Evolutionary conservation across 2,888 invertebrate species (phyloP), one percentile per base, ranked within the genome.

Genomic region (Aleiodes testaceus): DNA sequence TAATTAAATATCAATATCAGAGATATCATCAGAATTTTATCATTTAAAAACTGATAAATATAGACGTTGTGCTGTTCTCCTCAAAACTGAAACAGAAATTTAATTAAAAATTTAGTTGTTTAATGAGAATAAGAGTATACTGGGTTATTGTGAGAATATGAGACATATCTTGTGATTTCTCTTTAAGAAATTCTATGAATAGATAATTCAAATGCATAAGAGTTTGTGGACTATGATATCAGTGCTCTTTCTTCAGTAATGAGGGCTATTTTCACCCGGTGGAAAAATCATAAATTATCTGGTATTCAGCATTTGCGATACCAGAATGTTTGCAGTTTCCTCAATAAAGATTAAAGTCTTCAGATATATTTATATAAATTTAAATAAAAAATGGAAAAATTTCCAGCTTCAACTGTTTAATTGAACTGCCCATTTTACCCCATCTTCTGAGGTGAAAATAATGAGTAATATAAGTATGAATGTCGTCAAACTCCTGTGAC

Each of bases 401-500:
- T n/a, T n/a, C n/a, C n/a, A n/a, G n/a, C n/a, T n/a, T n/a, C n/a
- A n/a, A n/a, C n/a, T n/a, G n/a, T n/a, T n/a, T n/a, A n/a, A n/a
- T n/a, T n/a, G n/a, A n/a, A n/a, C n/a, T n/a, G n/a, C n/a, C n/a
- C n/a, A n/a, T n/a, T n/a, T n/a, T n/a, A n/a, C n/a, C n/a, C n/a
- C n/a, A 36, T 7, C 1, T 36, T 9, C 36, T 36, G 36, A 30
- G 26, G 55, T 16, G 9, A 36, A 42, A 59, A 42, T 59, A 42
- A 59, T 36, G 26, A 55, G 30, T 14, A 4, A 30, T 26, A 16
- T 26, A 26, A 36, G 59, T 59, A 59, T 59, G 59, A 59, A 18
- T 59, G 59, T 59, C 59, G 42, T 42, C 59, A 59, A 59, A 59
- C 59, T 59, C 30, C 59, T 42, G 50, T 66, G 66, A 66, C 66